Evolutionary conservation across 2,113 vertebrate species (phyloP).

Genomic region (Donacobius atricapilla): DNA sequence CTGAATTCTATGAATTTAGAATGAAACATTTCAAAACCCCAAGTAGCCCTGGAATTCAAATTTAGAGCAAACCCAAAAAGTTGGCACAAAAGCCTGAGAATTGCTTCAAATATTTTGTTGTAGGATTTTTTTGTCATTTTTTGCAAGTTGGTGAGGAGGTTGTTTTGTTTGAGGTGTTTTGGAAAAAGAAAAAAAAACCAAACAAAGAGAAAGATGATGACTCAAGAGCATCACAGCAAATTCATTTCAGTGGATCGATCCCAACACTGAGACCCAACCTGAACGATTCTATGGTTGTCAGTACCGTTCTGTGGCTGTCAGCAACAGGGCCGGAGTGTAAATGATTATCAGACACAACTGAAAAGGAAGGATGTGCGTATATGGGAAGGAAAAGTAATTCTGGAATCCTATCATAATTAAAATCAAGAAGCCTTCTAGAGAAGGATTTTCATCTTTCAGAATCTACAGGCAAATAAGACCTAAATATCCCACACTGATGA

Average conservation of each 20-base stretch:
- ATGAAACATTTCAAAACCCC: not conserved
- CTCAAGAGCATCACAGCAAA: not conserved
- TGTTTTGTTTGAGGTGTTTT: not conserved
- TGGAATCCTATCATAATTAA: not conserved
- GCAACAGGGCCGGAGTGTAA: not conserved
- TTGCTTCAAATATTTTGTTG: not conserved
- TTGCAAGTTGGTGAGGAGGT: fast-evolving
- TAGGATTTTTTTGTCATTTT: not conserved
- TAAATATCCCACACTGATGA: not conserved
- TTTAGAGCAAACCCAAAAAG: not conserved
- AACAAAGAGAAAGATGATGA: not conserved
- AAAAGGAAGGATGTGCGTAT: not conserved
- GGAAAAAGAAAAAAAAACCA: not conserved
- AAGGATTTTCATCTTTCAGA: not conserved
- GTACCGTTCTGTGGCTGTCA: not conserved
- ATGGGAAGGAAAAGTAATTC: not conserved
- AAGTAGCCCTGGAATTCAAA: not conserved
- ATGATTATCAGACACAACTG: not conserved
- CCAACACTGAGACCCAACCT: not conserved
- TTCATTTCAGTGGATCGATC: not conserved
- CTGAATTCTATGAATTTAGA: not conserved
- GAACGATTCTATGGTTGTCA: not conserved
- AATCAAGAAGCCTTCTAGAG: not conserved
- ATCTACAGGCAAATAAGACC: not conserved
- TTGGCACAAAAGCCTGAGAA: not conserved